Base-by-base conservation (phyloP, 2,113 vertebrate genomes). In the Epinephelus moara region DNA sequence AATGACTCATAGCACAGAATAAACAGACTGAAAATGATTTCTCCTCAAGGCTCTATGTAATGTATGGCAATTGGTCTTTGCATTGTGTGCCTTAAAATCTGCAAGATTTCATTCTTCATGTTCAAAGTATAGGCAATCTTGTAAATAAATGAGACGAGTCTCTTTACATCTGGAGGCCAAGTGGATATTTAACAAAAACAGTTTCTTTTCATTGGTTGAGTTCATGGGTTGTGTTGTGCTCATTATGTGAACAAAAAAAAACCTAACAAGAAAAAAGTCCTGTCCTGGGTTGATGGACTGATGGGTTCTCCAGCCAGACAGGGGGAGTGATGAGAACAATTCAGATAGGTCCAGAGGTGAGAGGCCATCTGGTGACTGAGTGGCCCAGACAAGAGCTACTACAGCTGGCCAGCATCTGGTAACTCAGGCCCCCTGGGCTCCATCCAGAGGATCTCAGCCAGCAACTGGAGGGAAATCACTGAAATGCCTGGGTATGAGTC, bases 371-470 rank as follows among this genome's bases (percentile, higher is more conserved):
- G 75, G 69, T 67, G 70, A 67, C 68, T 12, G 49, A 79, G 64
- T 19, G 30, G 61, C 83, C 52, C 50, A 50, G 85, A 80, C 78
- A 69, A 47, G 56, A 87, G 68, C 77, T 8, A 4, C 55, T 10
- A 61, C 69, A 85, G 78, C 84, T 67, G 83, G 68, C 25, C 52
- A 68, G 53, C 90, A 91, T 81, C 85, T 88, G 84, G 76, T 56
- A 75, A 61, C 52, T 13, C 56, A 1, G 52, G 53, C 69, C 53
- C 47, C 53, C 63, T 72, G 86, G 70, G 59, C 30, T 19, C 25
- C 49, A 69, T 75, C 69, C 88, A 88, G 61, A 82, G 78, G 57
- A 73, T 4, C 40, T 19, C 21, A n/a, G 68, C 75, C 79, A 62
- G 76, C 52, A 69, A 37, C 75, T 42, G 82, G 67, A 77, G 70